These are phyloP conservation scores for Amyelois transitella DNA, from an alignment of 1,140 invertebrate genomes.

Conservation along the genomic window DNA sequence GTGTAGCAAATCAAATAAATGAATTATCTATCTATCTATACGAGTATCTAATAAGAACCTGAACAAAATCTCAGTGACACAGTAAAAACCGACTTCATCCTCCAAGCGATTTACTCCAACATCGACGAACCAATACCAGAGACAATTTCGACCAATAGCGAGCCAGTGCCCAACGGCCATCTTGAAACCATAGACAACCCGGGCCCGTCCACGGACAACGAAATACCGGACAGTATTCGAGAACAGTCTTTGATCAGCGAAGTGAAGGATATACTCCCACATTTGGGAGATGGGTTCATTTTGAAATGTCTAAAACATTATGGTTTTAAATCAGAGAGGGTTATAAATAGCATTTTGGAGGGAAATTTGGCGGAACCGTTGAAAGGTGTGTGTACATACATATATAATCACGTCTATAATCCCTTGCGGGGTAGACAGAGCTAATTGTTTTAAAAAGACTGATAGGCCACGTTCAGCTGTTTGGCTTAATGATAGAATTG, in stretches of 20 bases:
- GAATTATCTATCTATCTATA: too few relatives aligned
- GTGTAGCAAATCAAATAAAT: too few relatives aligned
- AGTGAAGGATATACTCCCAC: constrained; percentile 86
- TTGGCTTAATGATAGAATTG: too few relatives aligned
- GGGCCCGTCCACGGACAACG: constrained; percentile 45
- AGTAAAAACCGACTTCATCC: constrained; percentile 76
- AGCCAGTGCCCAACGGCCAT: constrained; percentile 40
- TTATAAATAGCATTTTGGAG: constrained; percentile 88
- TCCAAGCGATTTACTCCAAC: constrained; percentile 70
- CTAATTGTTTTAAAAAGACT: too few relatives aligned
- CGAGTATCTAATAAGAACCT: constrained; percentile 11
- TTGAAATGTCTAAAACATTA: constrained; percentile 84
- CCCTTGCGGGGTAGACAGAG: too few relatives aligned
- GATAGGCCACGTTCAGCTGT: too few relatives aligned
- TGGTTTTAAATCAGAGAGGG: constrained; percentile 81
- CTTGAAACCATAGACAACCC: constrained; percentile 32
- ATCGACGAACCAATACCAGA: constrained; percentile 48
- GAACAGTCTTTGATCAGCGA: constrained; percentile 78
- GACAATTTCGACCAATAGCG: constrained; percentile 25
- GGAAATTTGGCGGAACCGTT: constrained; percentile 70
- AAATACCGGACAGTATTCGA: constrained; percentile 67
- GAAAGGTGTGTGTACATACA: constrained; percentile 40
- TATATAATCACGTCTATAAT: too few relatives aligned
- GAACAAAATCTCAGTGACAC: constrained; percentile 70
- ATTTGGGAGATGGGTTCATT: constrained; percentile 84